These are phyloP conservation scores for Pseudomyrmex concolor DNA, from an alignment of 1,140 invertebrate species.

Conservation along the genomic window DNA sequence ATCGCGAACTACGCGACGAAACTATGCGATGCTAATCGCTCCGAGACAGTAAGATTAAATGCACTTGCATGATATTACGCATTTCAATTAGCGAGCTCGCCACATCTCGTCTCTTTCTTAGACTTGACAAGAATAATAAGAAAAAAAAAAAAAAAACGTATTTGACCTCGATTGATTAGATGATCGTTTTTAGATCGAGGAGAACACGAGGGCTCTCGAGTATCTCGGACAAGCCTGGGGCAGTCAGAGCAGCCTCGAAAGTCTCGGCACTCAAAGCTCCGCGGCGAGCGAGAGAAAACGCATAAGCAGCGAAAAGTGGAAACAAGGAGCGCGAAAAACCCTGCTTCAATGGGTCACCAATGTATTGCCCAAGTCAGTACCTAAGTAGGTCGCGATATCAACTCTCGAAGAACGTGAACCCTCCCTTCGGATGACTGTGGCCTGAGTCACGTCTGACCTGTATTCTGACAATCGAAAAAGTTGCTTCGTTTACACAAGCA, in stretches of 20 bases:
- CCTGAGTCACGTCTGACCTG: too few species aligned
- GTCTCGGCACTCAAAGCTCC: slow-evolving; percentile 88
- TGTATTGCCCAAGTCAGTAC: slow-evolving; percentile 93
- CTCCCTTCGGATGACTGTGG: too few species aligned
- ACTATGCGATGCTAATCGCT: slow-evolving; percentile 11
- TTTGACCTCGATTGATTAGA: background rate
- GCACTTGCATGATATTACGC: slow-evolving; percentile 67
- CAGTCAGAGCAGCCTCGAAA: slow-evolving; percentile 93
- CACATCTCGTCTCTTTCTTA: slow-evolving; percentile 26
- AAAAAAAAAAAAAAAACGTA: too few species aligned
- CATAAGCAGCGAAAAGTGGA: slow-evolving; percentile 89
- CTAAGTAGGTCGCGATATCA: background rate
- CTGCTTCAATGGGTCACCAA: slow-evolving; percentile 97
- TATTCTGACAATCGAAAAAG: too few species aligned
- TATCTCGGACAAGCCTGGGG: slow-evolving; percentile 93
- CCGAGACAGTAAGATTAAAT: slow-evolving; percentile 4
- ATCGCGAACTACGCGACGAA: slow-evolving; percentile 35
- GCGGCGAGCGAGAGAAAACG: slow-evolving; percentile 85
- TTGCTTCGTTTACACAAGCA: too few species aligned
- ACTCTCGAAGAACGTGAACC: too few species aligned
- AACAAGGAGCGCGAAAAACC: slow-evolving; percentile 95
- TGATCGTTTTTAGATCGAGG: slow-evolving; percentile 92
- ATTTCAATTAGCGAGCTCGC: slow-evolving; percentile 66
- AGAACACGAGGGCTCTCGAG: slow-evolving; percentile 95
- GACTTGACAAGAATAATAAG: too few species aligned